Evolutionary conservation across 2,797 vertebrate species (phyloP).

Genomic region (Artibeus jamaicensis): DNA sequence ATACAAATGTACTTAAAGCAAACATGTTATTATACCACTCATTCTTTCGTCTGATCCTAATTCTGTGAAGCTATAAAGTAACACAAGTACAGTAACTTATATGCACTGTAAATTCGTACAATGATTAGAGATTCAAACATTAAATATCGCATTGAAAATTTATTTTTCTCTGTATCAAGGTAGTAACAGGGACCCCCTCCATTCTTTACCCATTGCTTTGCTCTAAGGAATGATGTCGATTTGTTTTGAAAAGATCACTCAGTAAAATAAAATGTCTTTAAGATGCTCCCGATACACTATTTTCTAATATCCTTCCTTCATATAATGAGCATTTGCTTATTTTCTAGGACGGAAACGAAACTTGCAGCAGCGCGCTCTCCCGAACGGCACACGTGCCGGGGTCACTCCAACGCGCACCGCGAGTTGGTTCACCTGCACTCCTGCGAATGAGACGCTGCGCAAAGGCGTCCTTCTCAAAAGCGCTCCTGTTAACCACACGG

Average conservation of each 20-base stretch:
- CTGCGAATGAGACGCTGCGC: background rate
- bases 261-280: background rate
- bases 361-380: background rate
- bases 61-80: background rate
- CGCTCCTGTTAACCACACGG: background rate
- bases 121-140: background rate
- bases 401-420: background rate
- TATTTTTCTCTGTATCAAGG: background rate
- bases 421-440: background rate
- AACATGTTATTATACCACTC: background rate
- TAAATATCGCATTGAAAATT: background rate
- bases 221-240: background rate
- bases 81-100: background rate
- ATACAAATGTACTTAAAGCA: background rate
- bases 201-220: background rate
- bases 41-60: background rate
- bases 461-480: background rate
- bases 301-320: background rate
- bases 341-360: background rate
- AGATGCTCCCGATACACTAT: background rate
- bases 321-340: background rate
- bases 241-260: background rate
- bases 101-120: background rate
- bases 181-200: background rate
- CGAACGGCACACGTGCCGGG: background rate